phyloP scores from a whole-genome alignment of 2,888 invertebrate species.

The Stegana nigrithorax region DNA sequence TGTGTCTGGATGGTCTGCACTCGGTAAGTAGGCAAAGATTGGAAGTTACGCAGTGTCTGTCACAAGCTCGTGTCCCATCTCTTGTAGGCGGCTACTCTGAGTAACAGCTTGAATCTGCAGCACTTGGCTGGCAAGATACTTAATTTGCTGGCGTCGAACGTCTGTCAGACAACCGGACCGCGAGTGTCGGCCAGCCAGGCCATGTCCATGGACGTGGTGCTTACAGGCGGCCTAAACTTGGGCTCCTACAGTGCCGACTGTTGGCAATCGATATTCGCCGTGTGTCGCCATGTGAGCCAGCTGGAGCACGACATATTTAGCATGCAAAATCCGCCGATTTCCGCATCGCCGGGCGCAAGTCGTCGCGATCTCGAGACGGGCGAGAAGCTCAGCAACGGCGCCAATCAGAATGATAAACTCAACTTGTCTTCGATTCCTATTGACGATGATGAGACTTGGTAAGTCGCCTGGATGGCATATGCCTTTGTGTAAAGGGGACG shows the following conservation, averaged over 20 bases:
- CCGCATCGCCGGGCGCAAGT: conserved; percentile 62
- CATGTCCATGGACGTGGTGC: conserved; percentile 89
- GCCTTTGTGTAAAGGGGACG: neutral
- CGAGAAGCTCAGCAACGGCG: conserved; percentile 59
- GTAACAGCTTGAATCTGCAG: conserved; percentile 89
- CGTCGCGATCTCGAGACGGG: conserved; percentile 66
- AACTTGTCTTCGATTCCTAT: conserved; percentile 74
- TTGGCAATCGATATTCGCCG: conserved; percentile 96
- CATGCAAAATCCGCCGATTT: conserved; percentile 72
- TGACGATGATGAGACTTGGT: conserved; percentile 85
- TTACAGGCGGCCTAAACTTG: conserved; percentile 87
- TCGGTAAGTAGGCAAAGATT: conserved; percentile 71
- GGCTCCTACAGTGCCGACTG: conserved; percentile 94
- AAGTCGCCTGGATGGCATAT: conserved; percentile 41
- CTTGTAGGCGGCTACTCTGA: conserved; percentile 83
- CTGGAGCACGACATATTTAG: conserved; percentile 92
- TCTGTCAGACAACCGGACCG: conserved; percentile 83
- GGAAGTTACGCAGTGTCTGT: neutral
- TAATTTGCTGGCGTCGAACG: conserved; percentile 86
- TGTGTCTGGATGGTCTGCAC: conserved; percentile 89
- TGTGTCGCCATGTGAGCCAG: conserved; percentile 91
- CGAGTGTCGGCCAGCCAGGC: conserved; percentile 90
- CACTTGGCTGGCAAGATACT: conserved; percentile 92
- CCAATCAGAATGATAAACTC: conserved; percentile 72
- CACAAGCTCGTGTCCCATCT: neutral